Base-by-base conservation (phyloP, 2,888 invertebrate genomes). In the Ennomos erosarius region DNA sequence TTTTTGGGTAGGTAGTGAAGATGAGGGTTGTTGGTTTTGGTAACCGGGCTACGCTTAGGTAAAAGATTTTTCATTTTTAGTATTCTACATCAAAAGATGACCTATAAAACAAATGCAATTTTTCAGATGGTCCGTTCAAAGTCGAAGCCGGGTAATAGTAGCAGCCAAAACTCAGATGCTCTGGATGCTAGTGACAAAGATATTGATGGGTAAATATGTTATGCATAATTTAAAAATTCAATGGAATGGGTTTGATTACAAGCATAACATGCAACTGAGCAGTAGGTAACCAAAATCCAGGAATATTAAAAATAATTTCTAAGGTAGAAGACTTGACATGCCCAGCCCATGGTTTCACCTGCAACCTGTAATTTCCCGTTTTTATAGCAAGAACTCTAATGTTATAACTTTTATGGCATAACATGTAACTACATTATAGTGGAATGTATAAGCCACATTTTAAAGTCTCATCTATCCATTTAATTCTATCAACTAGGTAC, bases 81-180 rank as follows among this genome's bases (percentile, higher is more conserved):
- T 10, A 34, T 16, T 47, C 0, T 9, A 33, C 1, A 16, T 0
- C 3, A 36, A 38, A n/a, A 26, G 38, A 38, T 39, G 11, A 46
- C 11, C 34, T 38, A 42, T 69, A 73, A 70, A 71, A 52, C 54
- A 53, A 59, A 59, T 60, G 76, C 71, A 79, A 79, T 76, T 60
- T 88, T 90, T 78, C 92, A 92, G 92, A 91, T 91, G 87, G 90
- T 88, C 82, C 84, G 85, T 64, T 82, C 89, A 84, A 90, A 84
- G 78, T 77, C 79, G 75, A 88, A 86, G 75, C 82, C 82, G 64
- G 79, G 84, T 72, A 79, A 78, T 74, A 85, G 88, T 82, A 83
- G 87, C 78, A 80, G 82, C 73, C 84, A 85, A 75, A 86, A 81
- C 79, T 86, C 90, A 73, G 87, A 90, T 77, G 78, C 75, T 70